phyloP scores from a whole-genome alignment of 2,113 vertebrate species.

The Balaeniceps rex region DNA sequence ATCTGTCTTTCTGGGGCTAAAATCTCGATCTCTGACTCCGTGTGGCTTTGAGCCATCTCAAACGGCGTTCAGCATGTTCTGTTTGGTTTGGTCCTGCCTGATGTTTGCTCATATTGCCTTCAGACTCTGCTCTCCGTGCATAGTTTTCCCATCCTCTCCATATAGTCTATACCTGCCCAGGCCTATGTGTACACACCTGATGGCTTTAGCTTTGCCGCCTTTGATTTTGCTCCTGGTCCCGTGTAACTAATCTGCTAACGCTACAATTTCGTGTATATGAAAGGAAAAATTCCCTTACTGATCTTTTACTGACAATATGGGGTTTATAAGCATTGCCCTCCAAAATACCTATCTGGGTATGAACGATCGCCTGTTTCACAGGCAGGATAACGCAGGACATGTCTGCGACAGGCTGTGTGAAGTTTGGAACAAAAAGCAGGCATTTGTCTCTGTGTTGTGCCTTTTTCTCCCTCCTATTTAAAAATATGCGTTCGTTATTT shows the following conservation, averaged over 20 bases:
- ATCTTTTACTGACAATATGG: not conserved
- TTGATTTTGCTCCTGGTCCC: not conserved
- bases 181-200: not conserved
- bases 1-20: not conserved
- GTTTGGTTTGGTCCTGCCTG: not conserved
- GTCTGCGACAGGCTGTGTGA: not conserved
- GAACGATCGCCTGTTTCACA: too few species aligned
- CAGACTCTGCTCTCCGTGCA: not conserved
- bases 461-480: not conserved
- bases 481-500: not conserved
- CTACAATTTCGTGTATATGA: not conserved
- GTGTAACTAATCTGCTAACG: not conserved
- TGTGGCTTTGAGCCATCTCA: not conserved
- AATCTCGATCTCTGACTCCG: accelerated
- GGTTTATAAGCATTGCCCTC: not conserved
- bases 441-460: not conserved
- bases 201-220: not conserved
- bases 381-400: accelerated
- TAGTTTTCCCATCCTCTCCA: not conserved
- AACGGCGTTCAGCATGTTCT: not conserved
- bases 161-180: not conserved
- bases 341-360: not conserved
- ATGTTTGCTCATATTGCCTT: not conserved
- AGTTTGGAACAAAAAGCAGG: not conserved
- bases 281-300: not conserved